phyloP scores from a whole-genome alignment of 2,113 vertebrate species.

The Brachyhypopomus gauderio region DNA sequence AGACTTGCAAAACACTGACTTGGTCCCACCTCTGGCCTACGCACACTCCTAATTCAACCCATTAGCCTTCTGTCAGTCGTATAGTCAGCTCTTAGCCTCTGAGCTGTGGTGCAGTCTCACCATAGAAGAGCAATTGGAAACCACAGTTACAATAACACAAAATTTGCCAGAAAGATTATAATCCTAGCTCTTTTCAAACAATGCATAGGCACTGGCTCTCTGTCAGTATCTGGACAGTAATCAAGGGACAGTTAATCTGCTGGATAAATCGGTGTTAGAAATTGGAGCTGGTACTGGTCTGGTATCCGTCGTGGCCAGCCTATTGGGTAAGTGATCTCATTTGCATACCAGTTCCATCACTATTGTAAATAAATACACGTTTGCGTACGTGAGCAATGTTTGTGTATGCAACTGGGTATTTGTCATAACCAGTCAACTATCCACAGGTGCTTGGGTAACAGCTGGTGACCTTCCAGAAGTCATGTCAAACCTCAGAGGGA shows the following conservation, averaged over 20 bases:
- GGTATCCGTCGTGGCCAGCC: slow-evolving; percentile 60
- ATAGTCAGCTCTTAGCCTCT: too few species aligned
- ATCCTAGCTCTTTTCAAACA: background rate
- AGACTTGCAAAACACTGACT: too few species aligned
- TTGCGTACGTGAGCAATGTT: background rate
- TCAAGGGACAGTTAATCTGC: slow-evolving; percentile 74
- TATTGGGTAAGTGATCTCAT: slow-evolving; percentile 60
- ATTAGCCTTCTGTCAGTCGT: too few species aligned
- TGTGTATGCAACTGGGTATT: too few species aligned
- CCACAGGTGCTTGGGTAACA: slow-evolving; percentile 80
- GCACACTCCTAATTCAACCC: too few species aligned
- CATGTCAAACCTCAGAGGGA: slow-evolving; percentile 79
- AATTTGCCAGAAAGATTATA: background rate
- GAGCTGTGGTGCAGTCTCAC: background rate
- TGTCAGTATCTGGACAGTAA: slow-evolving; percentile 86
- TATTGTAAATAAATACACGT: background rate
- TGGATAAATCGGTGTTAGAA: slow-evolving; percentile 84
- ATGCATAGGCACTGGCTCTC: slow-evolving; percentile 79
- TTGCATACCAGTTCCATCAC: background rate
- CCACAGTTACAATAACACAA: background rate
- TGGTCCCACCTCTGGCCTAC: too few species aligned
- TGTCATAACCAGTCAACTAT: slow-evolving; percentile 33
- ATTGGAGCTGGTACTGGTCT: slow-evolving; percentile 89
- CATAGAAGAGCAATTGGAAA: background rate
- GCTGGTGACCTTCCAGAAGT: slow-evolving; percentile 81